These are phyloP conservation scores for Microtus richardsoni DNA, from an alignment of 2,113 vertebrate genomes.

Conservation along the genomic window DNA sequence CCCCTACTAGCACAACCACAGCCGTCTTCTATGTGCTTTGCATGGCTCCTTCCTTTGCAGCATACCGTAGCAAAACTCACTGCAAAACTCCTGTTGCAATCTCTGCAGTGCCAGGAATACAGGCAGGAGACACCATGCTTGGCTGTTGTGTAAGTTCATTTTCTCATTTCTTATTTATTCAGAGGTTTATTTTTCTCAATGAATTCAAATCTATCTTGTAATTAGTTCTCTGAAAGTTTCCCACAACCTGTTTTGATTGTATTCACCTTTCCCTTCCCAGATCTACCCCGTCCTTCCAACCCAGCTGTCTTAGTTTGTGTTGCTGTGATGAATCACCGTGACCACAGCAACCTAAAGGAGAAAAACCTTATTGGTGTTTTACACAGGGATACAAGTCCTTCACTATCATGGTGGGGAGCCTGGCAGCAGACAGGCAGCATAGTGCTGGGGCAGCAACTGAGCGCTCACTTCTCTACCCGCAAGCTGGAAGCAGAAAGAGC, in stretches of 20 bases:
- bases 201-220: neutral
- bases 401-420: neutral
- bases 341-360: neutral
- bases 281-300: neutral
- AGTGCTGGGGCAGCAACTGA: neutral
- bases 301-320: neutral
- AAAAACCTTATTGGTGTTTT: neutral
- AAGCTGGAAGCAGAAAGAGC: neutral
- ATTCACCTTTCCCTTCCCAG: neutral
- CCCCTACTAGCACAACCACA: neutral
- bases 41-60: neutral
- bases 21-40: neutral
- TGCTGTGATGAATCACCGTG: neutral
- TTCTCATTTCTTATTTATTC: neutral
- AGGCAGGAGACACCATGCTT: neutral
- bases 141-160: neutral
- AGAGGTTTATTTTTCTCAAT: neutral
- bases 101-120: neutral
- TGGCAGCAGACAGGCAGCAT: neutral
- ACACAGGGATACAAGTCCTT: neutral
- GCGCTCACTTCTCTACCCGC: neutral
- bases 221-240: neutral
- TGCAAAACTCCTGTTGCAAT: neutral
- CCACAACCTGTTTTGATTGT: neutral
- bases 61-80: neutral